Base-by-base conservation (phyloP, 2,797 vertebrate species). In the Sebastes flavidus region DNA sequence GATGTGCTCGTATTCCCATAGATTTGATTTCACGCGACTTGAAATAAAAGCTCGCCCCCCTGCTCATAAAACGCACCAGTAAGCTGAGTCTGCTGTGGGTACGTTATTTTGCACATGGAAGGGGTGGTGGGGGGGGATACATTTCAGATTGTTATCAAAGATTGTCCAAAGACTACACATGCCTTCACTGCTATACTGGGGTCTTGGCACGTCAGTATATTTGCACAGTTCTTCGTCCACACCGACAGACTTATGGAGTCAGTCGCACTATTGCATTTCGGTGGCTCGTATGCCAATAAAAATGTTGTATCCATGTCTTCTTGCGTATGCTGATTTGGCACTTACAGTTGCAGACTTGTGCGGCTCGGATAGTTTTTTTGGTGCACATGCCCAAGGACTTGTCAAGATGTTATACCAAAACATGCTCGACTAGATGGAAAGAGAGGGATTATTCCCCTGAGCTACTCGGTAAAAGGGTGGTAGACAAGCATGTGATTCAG, bases 101-200 rank as follows among this genome's bases (percentile, higher is more conserved):
- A 67, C 82, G 58, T 91, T 89, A 78, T 87, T 89, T 87, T 91
- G 89, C 88, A 81, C 87, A 81, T 81, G 84, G 88, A 81, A 81
- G 58, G 65, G 75, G 46, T 20, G 18, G 86, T 42, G 84, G 63
- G 77, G 32, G 30, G 34, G 87, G 88, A 85, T 91, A 67, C 16
- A 56, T 93, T 94, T 91, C 89, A 94, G 90, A 92, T 95, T 93
- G 91, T 94, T 94, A 94, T 94, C 93, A 90, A 86, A 81, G 85
- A 87, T 85, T 87, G 91, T 94, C 93, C 93, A 94, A 94, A 91
- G 93, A 91, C 91, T 92, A 93, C 92, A 94, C 87, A 88, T 90
- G 87, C 91, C 87, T 92, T 88, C 85, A 90, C 83, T 89, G 91
- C 91, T 91, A 88, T 85, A 92, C 89, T 81, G 84, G 87, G 87